These are phyloP conservation scores for Synanthedon tipuliformis DNA, from an alignment of 2,888 invertebrate species.

Conservation along the genomic window DNA sequence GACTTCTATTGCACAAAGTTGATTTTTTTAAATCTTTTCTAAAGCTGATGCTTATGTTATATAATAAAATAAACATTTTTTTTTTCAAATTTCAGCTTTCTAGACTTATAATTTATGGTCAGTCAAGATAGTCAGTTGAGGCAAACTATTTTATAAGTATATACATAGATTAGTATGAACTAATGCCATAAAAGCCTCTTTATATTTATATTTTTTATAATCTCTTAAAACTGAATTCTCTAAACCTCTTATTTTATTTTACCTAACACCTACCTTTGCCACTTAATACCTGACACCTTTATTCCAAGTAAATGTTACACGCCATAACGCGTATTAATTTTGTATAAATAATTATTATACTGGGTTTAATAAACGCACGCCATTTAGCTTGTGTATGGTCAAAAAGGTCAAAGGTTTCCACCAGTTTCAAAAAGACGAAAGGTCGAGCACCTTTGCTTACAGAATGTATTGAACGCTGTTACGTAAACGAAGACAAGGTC, in stretches of 20 bases:
- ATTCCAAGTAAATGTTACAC: constrained; percentile 8
- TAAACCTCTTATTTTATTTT: too few species aligned
- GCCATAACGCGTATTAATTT: constrained; percentile 6
- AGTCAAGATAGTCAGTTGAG: too few species aligned
- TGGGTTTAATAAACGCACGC: constrained; percentile 3
- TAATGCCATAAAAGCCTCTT: too few species aligned
- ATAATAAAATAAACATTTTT: too few species aligned
- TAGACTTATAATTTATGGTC: too few species aligned
- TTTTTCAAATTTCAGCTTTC: neutral
- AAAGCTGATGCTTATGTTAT: too few species aligned
- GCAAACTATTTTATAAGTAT: too few species aligned
- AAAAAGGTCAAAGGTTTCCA: constrained; percentile 6
- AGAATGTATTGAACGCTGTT: neutral
- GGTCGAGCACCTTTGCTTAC: constrained; percentile 7
- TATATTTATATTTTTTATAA: too few species aligned
- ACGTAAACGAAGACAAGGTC: neutral
- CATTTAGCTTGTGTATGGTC: constrained; percentile 6
- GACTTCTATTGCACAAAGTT: too few species aligned
- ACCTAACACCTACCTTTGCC: constrained; percentile 3
- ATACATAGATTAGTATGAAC: too few species aligned
- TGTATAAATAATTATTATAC: constrained; percentile 1
- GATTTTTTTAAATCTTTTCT: too few species aligned
- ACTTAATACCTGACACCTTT: constrained; percentile 1
- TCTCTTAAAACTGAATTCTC: too few species aligned
- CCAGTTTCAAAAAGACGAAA: constrained; percentile 4